Conservation (phyloP, 2,888 invertebrate genomes). For the Xestia c-nigrum region DNA sequence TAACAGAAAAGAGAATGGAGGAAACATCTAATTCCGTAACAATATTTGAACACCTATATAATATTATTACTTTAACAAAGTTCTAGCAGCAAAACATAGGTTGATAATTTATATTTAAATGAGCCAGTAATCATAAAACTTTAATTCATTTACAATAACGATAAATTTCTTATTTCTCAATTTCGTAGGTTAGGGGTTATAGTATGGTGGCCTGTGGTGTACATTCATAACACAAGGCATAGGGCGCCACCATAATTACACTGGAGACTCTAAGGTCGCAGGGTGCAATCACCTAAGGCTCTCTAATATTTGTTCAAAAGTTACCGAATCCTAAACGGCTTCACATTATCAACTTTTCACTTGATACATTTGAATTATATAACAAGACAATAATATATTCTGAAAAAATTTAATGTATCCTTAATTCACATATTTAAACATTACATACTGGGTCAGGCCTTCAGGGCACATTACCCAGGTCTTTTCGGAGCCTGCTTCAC, state of each 20-base stretch:
- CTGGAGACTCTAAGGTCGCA: slow-evolving; percentile 78
- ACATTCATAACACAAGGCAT: slow-evolving; percentile 68
- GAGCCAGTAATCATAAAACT: slow-evolving; percentile 88
- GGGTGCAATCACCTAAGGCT: slow-evolving; percentile 87
- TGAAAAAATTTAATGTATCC: slow-evolving; percentile 90
- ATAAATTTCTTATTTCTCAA: slow-evolving; percentile 82
- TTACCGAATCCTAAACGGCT: slow-evolving; percentile 83
- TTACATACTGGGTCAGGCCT: slow-evolving; percentile 89
- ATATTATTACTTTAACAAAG: slow-evolving; percentile 87
- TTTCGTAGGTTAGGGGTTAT: slow-evolving; percentile 83
- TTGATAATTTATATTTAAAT: slow-evolving; percentile 85
- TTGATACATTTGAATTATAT: slow-evolving; percentile 90
- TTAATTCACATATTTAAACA: slow-evolving; percentile 86
- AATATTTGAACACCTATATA: slow-evolving; percentile 90
- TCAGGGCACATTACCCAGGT: slow-evolving; percentile 80
- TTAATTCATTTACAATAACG: slow-evolving; percentile 89
- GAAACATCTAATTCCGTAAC: slow-evolving; percentile 89
- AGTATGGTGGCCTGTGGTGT: slow-evolving; percentile 70
- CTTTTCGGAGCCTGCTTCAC: slow-evolving; percentile 79
- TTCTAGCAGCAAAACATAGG: slow-evolving; percentile 88
- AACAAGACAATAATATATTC: slow-evolving; percentile 91
- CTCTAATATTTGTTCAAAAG: slow-evolving; percentile 86
- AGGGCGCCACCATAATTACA: slow-evolving; percentile 66
- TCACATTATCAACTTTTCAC: slow-evolving; percentile 83
- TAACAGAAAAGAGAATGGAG: slow-evolving; percentile 86